phyloP scores from a whole-genome alignment of 2,113 vertebrate genomes.

The Perca schrenkii region DNA sequence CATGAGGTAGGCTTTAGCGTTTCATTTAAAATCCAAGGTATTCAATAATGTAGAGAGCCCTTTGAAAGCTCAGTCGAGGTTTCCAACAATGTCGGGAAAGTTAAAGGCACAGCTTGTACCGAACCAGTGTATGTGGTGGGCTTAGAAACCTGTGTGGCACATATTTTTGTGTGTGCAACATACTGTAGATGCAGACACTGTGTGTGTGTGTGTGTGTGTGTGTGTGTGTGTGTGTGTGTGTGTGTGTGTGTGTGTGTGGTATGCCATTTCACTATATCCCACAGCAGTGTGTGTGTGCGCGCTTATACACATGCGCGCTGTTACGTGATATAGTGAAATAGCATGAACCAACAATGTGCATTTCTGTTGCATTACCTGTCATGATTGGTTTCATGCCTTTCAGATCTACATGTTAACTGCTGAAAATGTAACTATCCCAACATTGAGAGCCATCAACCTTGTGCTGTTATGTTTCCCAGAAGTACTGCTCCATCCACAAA shows the following conservation, averaged over 20 bases:
- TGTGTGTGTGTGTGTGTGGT: conserved; percentile 14
- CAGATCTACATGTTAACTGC: not conserved
- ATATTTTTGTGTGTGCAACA: not conserved
- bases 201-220: no score
- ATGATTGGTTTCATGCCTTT: not conserved
- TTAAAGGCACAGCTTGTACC: conserved; percentile 55
- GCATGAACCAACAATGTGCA: conserved; percentile 15
- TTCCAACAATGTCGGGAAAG: conserved; percentile 60
- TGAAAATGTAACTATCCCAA: not conserved
- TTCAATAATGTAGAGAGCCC: conserved; percentile 78
- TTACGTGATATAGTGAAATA: conserved; percentile 24
- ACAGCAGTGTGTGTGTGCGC: no score
- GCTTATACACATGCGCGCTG: not conserved
- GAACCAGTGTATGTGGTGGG: conserved; percentile 9
- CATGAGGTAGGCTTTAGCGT: conserved; percentile 60
- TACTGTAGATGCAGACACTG: no score
- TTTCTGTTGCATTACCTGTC: not conserved
- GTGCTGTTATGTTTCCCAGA: conserved; percentile 28
- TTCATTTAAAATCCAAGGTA: conserved; percentile 74
- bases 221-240: not conserved
- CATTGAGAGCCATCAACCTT: not conserved
- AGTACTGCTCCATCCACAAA: not conserved
- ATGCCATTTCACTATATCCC: not conserved
- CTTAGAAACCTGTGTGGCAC: not conserved
- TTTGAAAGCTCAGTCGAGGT: conserved; percentile 72